phyloP scores from a whole-genome alignment of 2,888 invertebrate genomes.

The Agrotis clavis region DNA sequence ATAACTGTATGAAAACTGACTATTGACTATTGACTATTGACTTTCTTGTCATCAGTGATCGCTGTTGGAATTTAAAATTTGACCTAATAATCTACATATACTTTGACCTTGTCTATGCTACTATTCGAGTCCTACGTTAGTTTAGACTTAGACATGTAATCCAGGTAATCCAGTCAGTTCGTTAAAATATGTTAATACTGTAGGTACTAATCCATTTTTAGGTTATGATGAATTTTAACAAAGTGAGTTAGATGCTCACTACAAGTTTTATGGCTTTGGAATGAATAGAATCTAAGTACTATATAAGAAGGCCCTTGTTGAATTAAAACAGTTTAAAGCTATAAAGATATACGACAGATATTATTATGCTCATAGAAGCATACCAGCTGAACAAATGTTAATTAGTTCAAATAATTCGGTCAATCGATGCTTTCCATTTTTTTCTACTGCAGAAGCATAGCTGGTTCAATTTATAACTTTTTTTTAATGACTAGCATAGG shows the following conservation, averaged over 20 bases:
- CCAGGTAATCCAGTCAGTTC: neutral
- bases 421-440: neutral
- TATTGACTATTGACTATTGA: too few species aligned
- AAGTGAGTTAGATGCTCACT: too few species aligned
- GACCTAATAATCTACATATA: neutral
- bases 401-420: neutral
- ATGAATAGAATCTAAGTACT: too few species aligned
- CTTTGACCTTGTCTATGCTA: neutral
- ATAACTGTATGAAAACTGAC: neutral
- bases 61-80: neutral
- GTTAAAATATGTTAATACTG: neutral
- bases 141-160: too few species aligned
- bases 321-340: neutral
- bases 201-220: too few species aligned
- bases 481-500: constrained; percentile 10
- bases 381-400: neutral
- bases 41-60: neutral
- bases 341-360: neutral
- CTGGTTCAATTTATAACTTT: constrained; percentile 2
- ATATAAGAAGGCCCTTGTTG: neutral
- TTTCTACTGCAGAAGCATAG: neutral
- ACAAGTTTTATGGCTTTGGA: neutral
- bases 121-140: neutral
- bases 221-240: too few species aligned
- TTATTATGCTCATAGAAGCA: too few species aligned